These are phyloP conservation scores for Lepus townsendii DNA, from an alignment of 2,797 vertebrate species.

Conservation along the genomic window DNA sequence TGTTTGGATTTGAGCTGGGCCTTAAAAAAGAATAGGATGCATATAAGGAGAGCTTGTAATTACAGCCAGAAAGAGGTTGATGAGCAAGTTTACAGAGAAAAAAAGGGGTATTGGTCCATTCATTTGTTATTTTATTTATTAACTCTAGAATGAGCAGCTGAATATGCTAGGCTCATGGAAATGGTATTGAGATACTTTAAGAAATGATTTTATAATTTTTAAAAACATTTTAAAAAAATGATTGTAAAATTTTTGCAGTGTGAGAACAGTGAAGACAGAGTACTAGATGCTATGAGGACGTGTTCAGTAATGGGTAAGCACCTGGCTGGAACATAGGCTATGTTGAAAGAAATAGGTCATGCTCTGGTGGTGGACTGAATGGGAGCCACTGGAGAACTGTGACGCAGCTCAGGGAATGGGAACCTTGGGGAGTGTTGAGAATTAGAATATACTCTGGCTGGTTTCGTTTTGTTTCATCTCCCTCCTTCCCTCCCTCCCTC, in stretches of 20 bases:
- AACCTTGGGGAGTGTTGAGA: neutral
- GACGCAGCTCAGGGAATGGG: neutral
- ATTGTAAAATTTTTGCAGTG: neutral
- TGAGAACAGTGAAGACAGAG: neutral
- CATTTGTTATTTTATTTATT: neutral
- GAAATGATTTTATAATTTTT: constrained; percentile 18
- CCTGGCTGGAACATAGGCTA: neutral
- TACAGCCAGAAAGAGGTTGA: neutral
- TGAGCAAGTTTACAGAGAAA: neutral
- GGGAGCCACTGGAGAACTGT: neutral
- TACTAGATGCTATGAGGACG: neutral
- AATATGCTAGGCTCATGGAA: neutral
- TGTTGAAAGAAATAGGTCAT: neutral
- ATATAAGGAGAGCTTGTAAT: neutral
- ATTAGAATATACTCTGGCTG: neutral
- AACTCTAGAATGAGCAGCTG: neutral
- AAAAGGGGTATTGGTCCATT: neutral
- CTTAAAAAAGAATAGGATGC: neutral
- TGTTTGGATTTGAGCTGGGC: neutral
- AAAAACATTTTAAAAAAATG: neutral
- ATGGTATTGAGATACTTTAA: neutral
- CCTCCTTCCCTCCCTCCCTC: too few relatives aligned
- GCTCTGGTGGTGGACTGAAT: neutral
- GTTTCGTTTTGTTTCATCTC: neutral
- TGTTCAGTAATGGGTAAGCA: neutral